Evolutionary conservation across 2,888 invertebrate species (phyloP).

Genomic region (Antitype chi): DNA sequence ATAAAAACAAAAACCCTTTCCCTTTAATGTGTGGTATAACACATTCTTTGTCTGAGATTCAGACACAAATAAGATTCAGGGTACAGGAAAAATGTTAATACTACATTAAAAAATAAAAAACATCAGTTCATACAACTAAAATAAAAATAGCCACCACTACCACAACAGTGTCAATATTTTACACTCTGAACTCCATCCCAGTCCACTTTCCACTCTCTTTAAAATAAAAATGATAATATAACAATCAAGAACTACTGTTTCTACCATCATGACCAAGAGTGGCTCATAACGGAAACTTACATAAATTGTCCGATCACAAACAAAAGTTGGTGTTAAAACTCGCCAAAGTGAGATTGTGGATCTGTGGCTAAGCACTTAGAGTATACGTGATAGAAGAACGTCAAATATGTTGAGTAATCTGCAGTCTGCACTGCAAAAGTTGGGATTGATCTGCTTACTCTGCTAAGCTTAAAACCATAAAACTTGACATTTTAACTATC

Average conservation of each 20-base stretch:
- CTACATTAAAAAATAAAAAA: background rate
- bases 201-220: background rate
- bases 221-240: constrained; percentile 40
- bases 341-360: constrained; percentile 78
- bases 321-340: constrained; percentile 79
- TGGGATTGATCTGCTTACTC: too few species aligned
- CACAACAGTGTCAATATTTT: background rate
- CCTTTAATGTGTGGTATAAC: background rate
- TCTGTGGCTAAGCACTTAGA: constrained; percentile 72
- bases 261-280: constrained; percentile 47
- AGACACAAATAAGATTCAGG: background rate
- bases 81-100: background rate
- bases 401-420: constrained; percentile 17
- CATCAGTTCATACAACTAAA: background rate
- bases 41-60: background rate
- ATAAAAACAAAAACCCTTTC: background rate
- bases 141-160: background rate
- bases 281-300: constrained; percentile 70
- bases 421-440: too few species aligned
- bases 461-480: too few species aligned
- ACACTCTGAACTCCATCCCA: background rate
- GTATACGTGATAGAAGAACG: constrained; percentile 52
- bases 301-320: constrained; percentile 80
- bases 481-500: too few species aligned
- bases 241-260: constrained; percentile 45